Percentiles rank a stretch among this genome's conserved stretches.
phyloP scores from a whole-genome alignment of 2,888 invertebrate species.

The Arctia plantaginis region DNA sequence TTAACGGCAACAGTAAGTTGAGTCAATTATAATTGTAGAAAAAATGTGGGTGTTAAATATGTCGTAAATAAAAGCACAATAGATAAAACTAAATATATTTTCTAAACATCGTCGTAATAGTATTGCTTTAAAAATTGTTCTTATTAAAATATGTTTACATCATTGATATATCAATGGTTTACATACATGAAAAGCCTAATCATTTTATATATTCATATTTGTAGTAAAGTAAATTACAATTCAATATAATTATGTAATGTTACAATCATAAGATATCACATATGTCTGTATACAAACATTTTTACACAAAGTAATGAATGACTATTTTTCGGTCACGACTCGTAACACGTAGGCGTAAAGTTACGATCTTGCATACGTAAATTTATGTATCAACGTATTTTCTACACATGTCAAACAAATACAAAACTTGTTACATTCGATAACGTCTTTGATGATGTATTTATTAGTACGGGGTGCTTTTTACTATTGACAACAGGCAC shows the following conservation, averaged over 20 bases:
- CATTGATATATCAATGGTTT: too few species aligned
- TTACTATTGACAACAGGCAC: too few species aligned
- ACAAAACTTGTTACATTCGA: neutral
- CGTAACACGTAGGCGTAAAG: neutral
- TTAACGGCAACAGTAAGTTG: too few species aligned
- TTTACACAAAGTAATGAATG: conserved; percentile 5
- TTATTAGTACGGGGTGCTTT: too few species aligned
- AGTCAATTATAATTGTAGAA: too few species aligned
- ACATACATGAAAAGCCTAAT: neutral
- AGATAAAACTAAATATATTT: too few species aligned
- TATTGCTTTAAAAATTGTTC: too few species aligned
- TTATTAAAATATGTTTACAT: too few species aligned
- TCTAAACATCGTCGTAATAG: too few species aligned
- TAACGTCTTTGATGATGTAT: neutral
- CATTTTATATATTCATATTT: neutral
- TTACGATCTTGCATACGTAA: neutral
- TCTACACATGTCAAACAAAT: neutral
- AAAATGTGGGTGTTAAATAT: too few species aligned
- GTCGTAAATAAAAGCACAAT: too few species aligned
- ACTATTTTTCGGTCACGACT: neutral
- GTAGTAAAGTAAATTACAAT: neutral
- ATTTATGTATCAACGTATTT: neutral
- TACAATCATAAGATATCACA: neutral
- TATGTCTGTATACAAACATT: neutral
- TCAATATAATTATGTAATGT: neutral